Base-by-base conservation (phyloP, 2,113 vertebrate species). In the Oreochromis aureus region DNA sequence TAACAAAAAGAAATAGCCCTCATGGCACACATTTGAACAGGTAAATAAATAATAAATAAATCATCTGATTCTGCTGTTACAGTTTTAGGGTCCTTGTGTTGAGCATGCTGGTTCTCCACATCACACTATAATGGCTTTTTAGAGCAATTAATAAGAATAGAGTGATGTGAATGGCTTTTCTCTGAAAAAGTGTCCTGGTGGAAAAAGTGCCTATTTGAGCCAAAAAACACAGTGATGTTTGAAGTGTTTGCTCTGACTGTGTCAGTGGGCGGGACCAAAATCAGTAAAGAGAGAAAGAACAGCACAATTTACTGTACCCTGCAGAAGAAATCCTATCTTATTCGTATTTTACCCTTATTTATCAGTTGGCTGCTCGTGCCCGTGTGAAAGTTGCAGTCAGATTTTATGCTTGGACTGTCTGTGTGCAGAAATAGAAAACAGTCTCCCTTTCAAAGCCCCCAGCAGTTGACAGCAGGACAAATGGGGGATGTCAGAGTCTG, bases 401-500 rank as follows among this genome's bases (percentile, higher is more conserved):
- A 58, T 39, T 93, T 71, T 54, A 30, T 82, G 48, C 24, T 41
- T 19, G 48, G 15, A 36, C 34, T 36, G 24, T 32, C 73, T 71
- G 15, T 73, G 46, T 76, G 82, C 63, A 82, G 81, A 71, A 85
- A 86, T 27, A 86, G 54, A 84, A 84, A 55, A 36, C 56, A 24
- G 51, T 66, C n/a, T 55, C 82, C 58, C 44, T 82, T 79, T 87
- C 44, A 89, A 46, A 89, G n/a, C 66, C 36, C 36, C 85, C 16
- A 86, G 80, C 55, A 51, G 44, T 81, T 80, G 63, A 89, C 92
- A 89, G 90, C 76, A 56, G 76, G 66, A 83, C 55, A 83, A 91
- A 92, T 54, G 32, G 51, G 81, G 36, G 48, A 87, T 53, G 82
- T 89, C 83, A 81, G n/a, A 80, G 27, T 92, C 82, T 34, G 7